Evolutionary conservation across 2,888 invertebrate species (phyloP), one percentile per base, ranked within the genome.

Genomic region (Mechanitis messenoides): DNA sequence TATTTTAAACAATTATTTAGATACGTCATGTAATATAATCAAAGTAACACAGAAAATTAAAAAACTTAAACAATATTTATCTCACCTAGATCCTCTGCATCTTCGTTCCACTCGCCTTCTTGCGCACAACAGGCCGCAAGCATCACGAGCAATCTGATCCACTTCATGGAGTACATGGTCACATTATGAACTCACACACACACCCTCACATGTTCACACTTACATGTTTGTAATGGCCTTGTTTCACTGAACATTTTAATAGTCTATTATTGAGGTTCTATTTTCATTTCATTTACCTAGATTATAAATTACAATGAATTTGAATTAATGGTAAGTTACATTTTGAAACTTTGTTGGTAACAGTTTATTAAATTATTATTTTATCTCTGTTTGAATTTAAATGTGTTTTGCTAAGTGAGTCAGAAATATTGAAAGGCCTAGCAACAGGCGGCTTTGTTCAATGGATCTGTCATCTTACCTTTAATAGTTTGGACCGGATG

Each of bases 21-120:
- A 20, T 20, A 20, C 20, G 20, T 20, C 20, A 20, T 20, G 20
- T 20, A 20, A 20, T 20, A 20, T 20, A 20, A 20, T 20, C 28
- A 20, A 12, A 20, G n/a, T 20, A 20, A 47, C n/a, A n/a, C 20
- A 47, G 2, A 2, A 6, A 20, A 47, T 47, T 3, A n/a, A n/a
- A 20, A 1, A 47, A 47, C 20, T 20, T 28, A 47, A 35, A 5
- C 3, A 5, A 35, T 35, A 5, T 35, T 6, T 35, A 42, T 47
- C 85, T 82, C 71, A 89, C 90, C 89, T 57, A 90, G 74, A 58
- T 90, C 89, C 69, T 90, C 89, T 11, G 89, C 89, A 66, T 90
- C 90, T 66, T 90, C 90, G 56, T 87, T 89, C 90, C 90, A 90
- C 72, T 90, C 90, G 33, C 88, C 88, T 61, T 90, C 89, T 70